A percentile compares a stretch with the other conserved stretches of the same genome.
Evolutionary conservation across 2,113 vertebrate species (phyloP).

Genomic region (Lamprotornis superbus): DNA sequence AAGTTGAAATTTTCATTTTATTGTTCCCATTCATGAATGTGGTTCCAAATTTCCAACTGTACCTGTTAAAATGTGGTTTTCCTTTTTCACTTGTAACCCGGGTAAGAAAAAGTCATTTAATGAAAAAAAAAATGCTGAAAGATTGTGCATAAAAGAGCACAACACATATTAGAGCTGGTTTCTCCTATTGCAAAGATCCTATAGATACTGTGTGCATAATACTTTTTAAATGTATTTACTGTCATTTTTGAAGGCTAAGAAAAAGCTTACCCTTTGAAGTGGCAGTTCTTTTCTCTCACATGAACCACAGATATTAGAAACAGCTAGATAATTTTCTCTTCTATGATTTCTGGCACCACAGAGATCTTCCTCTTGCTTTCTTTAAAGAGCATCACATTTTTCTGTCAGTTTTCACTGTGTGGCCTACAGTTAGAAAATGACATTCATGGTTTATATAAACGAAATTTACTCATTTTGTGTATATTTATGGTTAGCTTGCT

Average conservation of each 20-base stretch:
- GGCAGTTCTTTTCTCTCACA: neutral
- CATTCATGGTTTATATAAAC: conserved; percentile 26
- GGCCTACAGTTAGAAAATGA: neutral
- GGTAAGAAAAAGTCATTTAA: neutral
- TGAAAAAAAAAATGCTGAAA: neutral
- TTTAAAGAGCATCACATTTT: conserved; percentile 1
- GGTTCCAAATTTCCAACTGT: neutral
- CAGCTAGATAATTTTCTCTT: neutral
- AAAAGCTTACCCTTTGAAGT: neutral
- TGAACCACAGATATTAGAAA: neutral
- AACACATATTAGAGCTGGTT: neutral
- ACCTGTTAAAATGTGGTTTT: neutral
- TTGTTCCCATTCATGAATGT: neutral
- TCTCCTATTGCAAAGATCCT: neutral
- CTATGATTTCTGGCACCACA: neutral
- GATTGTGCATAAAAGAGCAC: neutral
- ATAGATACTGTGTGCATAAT: neutral
- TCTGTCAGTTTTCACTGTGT: neutral
- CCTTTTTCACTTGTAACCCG: neutral
- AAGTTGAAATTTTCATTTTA: neutral
- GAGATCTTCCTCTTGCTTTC: neutral
- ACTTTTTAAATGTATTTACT: conserved; percentile 28
- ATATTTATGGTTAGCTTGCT: conserved; percentile 36
- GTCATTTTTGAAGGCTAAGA: neutral
- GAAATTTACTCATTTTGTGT: conserved; percentile 19